A percentile compares a stretch with the other conserved stretches of the same genome.
phyloP scores from a whole-genome alignment of 2,113 vertebrate genomes.

The Albula goreensis region DNA sequence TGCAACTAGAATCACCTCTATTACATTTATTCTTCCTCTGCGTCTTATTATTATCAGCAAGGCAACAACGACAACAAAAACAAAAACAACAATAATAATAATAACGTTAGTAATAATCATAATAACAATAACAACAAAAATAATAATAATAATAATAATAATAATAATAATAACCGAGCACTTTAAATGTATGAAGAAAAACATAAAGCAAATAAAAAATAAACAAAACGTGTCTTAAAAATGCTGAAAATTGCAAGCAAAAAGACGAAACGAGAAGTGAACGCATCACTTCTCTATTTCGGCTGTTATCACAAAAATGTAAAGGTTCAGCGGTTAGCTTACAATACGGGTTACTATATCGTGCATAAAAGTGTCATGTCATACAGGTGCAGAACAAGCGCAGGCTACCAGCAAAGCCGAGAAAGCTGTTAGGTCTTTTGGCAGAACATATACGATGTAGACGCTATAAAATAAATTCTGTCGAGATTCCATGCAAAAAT shows the following conservation, averaged over 20 bases:
- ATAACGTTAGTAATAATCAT: not conserved
- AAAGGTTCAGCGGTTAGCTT: not conserved
- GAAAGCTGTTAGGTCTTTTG: not conserved
- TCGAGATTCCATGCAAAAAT: not conserved
- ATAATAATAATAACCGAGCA: not conserved
- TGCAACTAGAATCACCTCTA: not conserved
- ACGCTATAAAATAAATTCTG: not conserved
- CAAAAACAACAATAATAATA: not conserved
- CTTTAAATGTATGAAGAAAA: no score
- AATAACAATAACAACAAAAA: not conserved
- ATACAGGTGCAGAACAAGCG: not conserved
- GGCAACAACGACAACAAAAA: not conserved
- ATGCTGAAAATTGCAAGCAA: not conserved
- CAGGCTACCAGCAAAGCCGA: not conserved
- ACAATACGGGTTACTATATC: not conserved
- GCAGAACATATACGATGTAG: not conserved
- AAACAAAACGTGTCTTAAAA: not conserved
- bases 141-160: not conserved
- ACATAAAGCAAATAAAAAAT: no score
- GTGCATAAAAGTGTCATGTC: slow-evolving; percentile 4
- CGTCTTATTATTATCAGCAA: not conserved
- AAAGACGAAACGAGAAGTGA: not conserved
- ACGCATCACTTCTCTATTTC: not conserved
- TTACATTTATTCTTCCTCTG: not conserved
- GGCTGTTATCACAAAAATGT: not conserved